These are phyloP conservation scores for Pemphredon lugubris DNA, from an alignment of 2,888 invertebrate species.

Conservation along the genomic window DNA sequence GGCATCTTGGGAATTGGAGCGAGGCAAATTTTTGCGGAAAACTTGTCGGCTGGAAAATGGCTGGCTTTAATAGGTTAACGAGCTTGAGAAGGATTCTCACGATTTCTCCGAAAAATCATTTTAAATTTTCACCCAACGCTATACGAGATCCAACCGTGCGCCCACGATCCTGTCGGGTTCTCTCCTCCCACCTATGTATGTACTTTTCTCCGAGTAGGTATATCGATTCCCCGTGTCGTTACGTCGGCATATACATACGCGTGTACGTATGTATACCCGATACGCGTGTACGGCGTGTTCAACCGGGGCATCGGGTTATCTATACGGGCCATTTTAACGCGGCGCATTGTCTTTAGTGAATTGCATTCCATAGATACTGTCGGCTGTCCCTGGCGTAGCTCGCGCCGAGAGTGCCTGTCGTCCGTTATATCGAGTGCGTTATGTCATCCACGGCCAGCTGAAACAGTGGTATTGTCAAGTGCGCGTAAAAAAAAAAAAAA, in stretches of 20 bases:
- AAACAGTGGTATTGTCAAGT: slow-evolving; percentile 11
- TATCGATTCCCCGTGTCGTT: slow-evolving; percentile 55
- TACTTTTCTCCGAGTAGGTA: slow-evolving; percentile 40
- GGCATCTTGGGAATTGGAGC: no score
- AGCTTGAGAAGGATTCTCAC: background rate
- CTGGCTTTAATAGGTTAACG: no score
- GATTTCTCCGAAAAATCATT: background rate
- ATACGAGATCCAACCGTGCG: no score
- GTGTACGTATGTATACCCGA: slow-evolving; percentile 17
- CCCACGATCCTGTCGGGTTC: no score
- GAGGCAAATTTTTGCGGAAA: no score
- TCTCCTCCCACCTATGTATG: no score
- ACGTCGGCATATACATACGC: slow-evolving; percentile 16
- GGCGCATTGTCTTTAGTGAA: slow-evolving; percentile 64
- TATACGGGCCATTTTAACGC: slow-evolving; percentile 64
- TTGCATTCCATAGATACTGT: slow-evolving; percentile 63
- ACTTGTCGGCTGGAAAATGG: no score
- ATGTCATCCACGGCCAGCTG: slow-evolving; percentile 36
- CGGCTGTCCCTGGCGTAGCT: slow-evolving; percentile 45
- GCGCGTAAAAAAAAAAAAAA: slow-evolving; percentile 33
- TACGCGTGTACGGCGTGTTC: slow-evolving; percentile 48
- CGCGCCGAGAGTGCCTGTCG: slow-evolving; percentile 33
- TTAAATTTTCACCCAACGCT: background rate
- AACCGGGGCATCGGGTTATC: slow-evolving; percentile 62
- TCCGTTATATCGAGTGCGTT: slow-evolving; percentile 52